Base-by-base conservation (phyloP, 1,140 invertebrate genomes). In the Euura lappo region DNA sequence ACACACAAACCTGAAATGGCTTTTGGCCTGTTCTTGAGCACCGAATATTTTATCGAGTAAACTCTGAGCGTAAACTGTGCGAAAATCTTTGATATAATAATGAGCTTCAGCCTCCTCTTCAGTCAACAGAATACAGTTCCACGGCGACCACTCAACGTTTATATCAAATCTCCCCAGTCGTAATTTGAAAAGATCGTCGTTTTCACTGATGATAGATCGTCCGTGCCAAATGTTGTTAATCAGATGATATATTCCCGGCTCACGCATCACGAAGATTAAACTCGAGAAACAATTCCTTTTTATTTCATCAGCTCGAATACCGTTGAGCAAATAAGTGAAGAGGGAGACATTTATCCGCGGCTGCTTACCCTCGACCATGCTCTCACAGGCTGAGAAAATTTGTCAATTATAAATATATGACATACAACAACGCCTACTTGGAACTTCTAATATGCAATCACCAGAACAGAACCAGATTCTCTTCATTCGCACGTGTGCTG, bases 71-170 rank as follows among this genome's bases (percentile, higher is more conserved):
- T 86, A 87, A 6, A 81, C 66, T 2, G 45, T 71, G n/a, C 71
- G 7, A 6, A 77, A 72, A 70, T 84, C 79, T 13, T 76, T 65
- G 13, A 79, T 73, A 5, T 28, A 74, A 45, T 69, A 71, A 72
- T 94, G 93, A 4, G 87, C 84, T 72, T 91, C 90, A 65, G 90
- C 89, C 84, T 94, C 93, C 67, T 91, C 88, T 2, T 89, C 81
- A 0, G 92, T 93, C 2, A 94, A 81, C 28, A 93, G 80, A 70
- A 94, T 89, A 77, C 92, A 93, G 79, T 94, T 94, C 93, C 93
- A 94, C 1, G 93, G 93, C 6, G 91, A 88, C 93, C 93, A 94
- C 64, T 91, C 90, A 47, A 89, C 79, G 4, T 90, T 76, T 2
- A 85, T 83, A 47, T 89, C 80, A 88, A 92, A 94, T 10, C 92